phyloP scores from a whole-genome alignment of 2,888 invertebrate genomes.

The Chrysina gloriosa region DNA sequence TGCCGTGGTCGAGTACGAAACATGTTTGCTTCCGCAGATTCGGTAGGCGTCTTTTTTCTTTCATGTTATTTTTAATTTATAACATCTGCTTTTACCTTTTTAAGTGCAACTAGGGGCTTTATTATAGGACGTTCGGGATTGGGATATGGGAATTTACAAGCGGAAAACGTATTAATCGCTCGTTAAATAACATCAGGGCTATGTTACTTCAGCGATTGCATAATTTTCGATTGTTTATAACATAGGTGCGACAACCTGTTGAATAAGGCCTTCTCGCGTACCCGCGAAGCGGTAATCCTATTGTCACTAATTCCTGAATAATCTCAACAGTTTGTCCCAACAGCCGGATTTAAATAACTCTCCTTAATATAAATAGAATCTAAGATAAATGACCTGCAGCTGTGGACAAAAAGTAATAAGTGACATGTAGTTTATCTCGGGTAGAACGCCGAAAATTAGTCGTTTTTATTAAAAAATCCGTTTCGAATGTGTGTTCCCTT shows the following conservation, averaged over 20 bases:
- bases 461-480: not conserved
- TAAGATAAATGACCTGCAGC: slow-evolving; percentile 40
- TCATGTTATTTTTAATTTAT: slow-evolving; percentile 1
- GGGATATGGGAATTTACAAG: not conserved
- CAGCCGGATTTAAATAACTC: slow-evolving; percentile 33
- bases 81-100: slow-evolving; percentile 14
- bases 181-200: not conserved
- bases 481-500: not conserved
- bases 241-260: slow-evolving; percentile 25
- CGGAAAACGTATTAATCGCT: not conserved
- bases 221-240: slow-evolving; percentile 30
- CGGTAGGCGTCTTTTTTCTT: slow-evolving; percentile 21
- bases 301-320: too few species aligned
- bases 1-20: not conserved
- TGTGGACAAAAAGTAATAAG: slow-evolving; percentile 34
- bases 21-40: slow-evolving; percentile 22
- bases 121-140: not conserved
- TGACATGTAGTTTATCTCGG: slow-evolving; percentile 2
- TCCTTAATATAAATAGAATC: slow-evolving; percentile 31
- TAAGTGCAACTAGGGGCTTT: not conserved
- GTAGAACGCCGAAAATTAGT: not conserved
- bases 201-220: slow-evolving; percentile 21
- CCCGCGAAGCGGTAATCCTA: too few species aligned
- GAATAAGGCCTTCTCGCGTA: too few species aligned
- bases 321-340: slow-evolving; percentile 10